Conservation (phyloP, 2,113 vertebrate genomes). For the Excalfactoria chinensis region DNA sequence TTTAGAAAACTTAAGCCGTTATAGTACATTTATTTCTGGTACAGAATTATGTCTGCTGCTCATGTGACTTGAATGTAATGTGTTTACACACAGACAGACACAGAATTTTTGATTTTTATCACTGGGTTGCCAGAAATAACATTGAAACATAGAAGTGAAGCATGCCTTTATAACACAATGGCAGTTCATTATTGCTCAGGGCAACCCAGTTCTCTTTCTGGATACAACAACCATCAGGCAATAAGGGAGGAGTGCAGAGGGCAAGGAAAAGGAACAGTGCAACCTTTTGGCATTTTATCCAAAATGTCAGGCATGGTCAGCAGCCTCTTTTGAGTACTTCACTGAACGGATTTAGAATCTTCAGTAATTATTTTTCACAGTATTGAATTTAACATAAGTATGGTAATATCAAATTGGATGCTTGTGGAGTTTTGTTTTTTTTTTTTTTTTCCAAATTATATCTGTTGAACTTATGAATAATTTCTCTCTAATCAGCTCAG, state of each 20-base stretch:
- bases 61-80: background rate
- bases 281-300: background rate
- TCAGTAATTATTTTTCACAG: background rate
- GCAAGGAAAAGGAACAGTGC: background rate
- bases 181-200: background rate
- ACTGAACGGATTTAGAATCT: background rate
- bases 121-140: conserved; percentile 33
- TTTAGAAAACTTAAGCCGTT: background rate
- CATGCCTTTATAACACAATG: background rate
- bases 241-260: background rate
- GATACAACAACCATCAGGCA: background rate
- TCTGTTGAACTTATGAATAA: conserved; percentile 7
- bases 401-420: background rate
- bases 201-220: conserved; percentile 1
- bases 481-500: background rate
- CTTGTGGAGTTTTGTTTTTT: background rate
- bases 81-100: fast-evolving
- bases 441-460: conserved; percentile 9
- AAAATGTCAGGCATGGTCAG: conserved; percentile 3
- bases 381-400: background rate
- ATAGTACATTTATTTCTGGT: conserved; percentile 14
- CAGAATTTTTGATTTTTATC: conserved; percentile 16
- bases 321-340: background rate
- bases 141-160: conserved; percentile 5
- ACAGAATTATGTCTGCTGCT: background rate